These are phyloP conservation scores for Kryptolebias marmoratus DNA, from an alignment of 2,113 vertebrate species.

Conservation along the genomic window DNA sequence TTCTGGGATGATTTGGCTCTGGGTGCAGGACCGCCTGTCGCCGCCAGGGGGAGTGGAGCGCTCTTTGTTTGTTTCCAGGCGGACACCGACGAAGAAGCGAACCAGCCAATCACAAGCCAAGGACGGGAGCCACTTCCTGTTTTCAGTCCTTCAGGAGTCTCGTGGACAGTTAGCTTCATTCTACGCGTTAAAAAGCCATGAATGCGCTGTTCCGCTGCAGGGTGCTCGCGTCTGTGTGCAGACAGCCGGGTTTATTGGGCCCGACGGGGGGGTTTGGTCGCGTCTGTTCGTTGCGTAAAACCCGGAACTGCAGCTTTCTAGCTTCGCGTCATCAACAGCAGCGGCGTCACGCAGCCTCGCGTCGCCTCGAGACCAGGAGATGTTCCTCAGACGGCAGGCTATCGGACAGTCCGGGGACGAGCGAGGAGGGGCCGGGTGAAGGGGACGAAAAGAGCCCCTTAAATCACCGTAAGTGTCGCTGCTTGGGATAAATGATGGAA, in stretches of 20 bases:
- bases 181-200: slow-evolving; percentile 25
- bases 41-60: slow-evolving; percentile 11
- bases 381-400: slow-evolving; percentile 37
- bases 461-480: slow-evolving; percentile 48
- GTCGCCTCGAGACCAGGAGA: slow-evolving; percentile 4
- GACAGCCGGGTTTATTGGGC: slow-evolving; percentile 1
- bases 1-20: no score
- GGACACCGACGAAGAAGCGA: slow-evolving; percentile 46
- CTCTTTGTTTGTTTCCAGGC: no score
- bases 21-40: neutral
- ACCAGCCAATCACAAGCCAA: slow-evolving; percentile 53
- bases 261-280: neutral
- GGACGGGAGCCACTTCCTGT: slow-evolving; percentile 47
- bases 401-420: slow-evolving; percentile 2
- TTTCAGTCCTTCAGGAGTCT: slow-evolving; percentile 12
- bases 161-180: neutral
- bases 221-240: slow-evolving; percentile 11
- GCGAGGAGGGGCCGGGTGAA: slow-evolving; percentile 3
- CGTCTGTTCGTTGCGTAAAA: neutral
- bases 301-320: neutral
- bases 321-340: slow-evolving; percentile 15
- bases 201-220: slow-evolving; percentile 22
- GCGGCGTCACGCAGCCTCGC: neutral
- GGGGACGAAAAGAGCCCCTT: neutral
- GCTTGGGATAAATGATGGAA: neutral